Base-by-base conservation (phyloP, 2,888 invertebrate genomes). In the Oasisia sp. region DNA sequence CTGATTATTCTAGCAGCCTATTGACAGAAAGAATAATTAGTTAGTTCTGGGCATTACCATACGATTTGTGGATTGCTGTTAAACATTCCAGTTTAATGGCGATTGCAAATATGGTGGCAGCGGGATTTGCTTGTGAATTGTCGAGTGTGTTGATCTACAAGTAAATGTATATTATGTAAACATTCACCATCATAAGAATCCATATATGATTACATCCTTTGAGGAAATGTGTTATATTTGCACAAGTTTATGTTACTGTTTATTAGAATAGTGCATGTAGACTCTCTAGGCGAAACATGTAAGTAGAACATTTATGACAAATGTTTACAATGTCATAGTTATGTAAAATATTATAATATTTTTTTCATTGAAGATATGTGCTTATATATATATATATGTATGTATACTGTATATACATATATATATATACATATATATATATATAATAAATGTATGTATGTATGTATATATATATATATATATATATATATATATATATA, bases 391-490 rank as follows among this genome's bases (percentile, higher is more conserved):
- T 74, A 74, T 74, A 19, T 74, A 27, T 74, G 27, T 74, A 19
- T 74, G 27, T 74, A 27, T 19, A 19, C 27, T 27, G 4, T 19
- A 5, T 19, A n/a, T n/a, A n/a, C n/a, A n/a, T 58, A 9, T 45
- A 45, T 45, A 45, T 45, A 45, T 9, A 45, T 45, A 45, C 90
- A 32, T 38, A 91, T 91, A 44, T 50, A 91, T 27, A 44, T 32
- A 91, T 5, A 5, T 5, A 0, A 56, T 56, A 38, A 2, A 38
- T 38, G 4, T 38, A 38, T 38, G 4, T 38, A 38, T 92, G 38
- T 27, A 91, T 91, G 44, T 91, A 91, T 91, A 32, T 50, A 91
- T 27, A 44, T 32, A 91, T 32, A 27, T 8, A 44, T 91, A 91
- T 91, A 91, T 11, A 38, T 91, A 14, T 38, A 32, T 32, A 91